A percentile compares a stretch with the other conserved stretches of the same genome.
These are phyloP conservation scores for Lycaon pictus DNA, from an alignment of 2,113 vertebrate genomes.

Conservation along the genomic window DNA sequence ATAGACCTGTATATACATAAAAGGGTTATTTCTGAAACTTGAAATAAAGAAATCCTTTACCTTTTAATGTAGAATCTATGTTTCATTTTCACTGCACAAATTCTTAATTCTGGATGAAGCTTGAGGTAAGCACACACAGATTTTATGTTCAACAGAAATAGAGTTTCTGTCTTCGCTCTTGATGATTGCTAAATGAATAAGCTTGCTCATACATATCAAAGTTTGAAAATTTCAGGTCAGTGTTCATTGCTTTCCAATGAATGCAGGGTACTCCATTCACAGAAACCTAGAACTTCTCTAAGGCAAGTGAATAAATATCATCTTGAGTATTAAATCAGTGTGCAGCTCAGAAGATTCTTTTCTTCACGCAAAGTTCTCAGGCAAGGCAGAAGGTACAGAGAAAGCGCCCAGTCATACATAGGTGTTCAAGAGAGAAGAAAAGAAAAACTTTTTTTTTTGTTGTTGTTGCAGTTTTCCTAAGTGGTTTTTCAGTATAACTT, in stretches of 20 bases:
- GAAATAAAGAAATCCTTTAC: background rate
- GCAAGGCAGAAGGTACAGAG: background rate
- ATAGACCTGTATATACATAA: background rate
- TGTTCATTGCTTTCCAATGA: background rate
- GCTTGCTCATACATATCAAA: background rate
- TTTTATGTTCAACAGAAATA: conserved; percentile 8
- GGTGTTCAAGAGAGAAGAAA: background rate
- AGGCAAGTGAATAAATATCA: background rate
- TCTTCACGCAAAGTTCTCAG: background rate
- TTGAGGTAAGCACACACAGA: background rate
- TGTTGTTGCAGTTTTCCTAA: background rate
- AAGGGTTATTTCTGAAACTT: conserved; percentile 7
- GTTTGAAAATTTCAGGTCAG: background rate
- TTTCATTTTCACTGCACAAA: background rate
- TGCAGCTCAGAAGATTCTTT: background rate
- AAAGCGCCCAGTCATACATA: background rate
- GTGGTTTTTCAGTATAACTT: background rate
- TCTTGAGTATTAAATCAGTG: background rate
- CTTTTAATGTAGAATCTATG: background rate
- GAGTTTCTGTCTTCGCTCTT: background rate
- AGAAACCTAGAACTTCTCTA: background rate
- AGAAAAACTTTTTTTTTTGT: background rate
- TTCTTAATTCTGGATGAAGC: background rate
- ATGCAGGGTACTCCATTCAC: background rate
- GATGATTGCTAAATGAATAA: background rate